Evolutionary conservation across 2,797 vertebrate species (phyloP).

Genomic region (Eulemur albifrons): DNA sequence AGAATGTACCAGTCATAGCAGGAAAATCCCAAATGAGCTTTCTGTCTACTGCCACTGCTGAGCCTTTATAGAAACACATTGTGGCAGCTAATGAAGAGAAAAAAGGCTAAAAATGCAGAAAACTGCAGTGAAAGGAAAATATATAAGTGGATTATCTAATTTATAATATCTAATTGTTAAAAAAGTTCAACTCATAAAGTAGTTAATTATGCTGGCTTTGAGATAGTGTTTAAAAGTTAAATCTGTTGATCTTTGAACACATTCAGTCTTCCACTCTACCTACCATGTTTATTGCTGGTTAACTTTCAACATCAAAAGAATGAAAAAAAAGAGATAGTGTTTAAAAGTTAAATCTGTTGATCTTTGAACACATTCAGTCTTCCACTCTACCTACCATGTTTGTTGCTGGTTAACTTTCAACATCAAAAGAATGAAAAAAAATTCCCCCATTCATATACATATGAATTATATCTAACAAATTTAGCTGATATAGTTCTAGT

Average conservation of each 20-base stretch:
- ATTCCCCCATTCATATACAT: background rate
- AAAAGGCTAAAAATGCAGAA: background rate
- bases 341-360: no score
- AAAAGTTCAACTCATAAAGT: background rate
- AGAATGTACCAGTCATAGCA: background rate
- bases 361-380: no score
- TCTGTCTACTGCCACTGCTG: background rate
- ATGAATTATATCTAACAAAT: background rate
- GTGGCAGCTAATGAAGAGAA: background rate
- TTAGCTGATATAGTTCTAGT: background rate
- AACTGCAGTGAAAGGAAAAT: background rate
- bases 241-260: background rate
- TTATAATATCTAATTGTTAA: slow-evolving; percentile 35
- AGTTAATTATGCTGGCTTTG: slow-evolving; percentile 29
- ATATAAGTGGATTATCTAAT: background rate
- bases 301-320: no score
- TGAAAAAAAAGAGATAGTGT: no score
- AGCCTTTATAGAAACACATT: background rate
- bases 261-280: background rate
- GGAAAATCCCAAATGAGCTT: background rate
- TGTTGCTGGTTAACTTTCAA: background rate
- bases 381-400: no score
- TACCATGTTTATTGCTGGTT: background rate
- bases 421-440: background rate
- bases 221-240: slow-evolving; percentile 40